A percentile compares a stretch with the other conserved stretches of the same genome.
phyloP scores from a whole-genome alignment of 2,797 vertebrate genomes.

The Ambastaia sidthimunki region DNA sequence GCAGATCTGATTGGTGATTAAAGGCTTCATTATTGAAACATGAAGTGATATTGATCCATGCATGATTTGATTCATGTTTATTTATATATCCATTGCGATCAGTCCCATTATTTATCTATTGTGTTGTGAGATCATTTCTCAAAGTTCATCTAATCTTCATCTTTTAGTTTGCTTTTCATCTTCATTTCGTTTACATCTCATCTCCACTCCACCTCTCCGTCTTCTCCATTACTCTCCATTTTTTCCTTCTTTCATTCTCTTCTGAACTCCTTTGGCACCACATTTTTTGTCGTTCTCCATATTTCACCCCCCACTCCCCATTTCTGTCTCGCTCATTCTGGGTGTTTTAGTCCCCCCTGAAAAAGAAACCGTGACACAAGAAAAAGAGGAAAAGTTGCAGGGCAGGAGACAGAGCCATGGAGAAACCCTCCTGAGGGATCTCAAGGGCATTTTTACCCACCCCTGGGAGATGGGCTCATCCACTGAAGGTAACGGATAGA shows the following conservation, averaged over 20 bases:
- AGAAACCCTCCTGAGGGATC: slow-evolving; percentile 80
- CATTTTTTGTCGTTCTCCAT: not conserved
- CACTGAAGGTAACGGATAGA: slow-evolving; percentile 76
- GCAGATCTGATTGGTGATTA: not conserved
- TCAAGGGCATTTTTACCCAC: slow-evolving; percentile 82
- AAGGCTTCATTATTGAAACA: slow-evolving; percentile 29
- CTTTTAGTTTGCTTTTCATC: slow-evolving; percentile 19
- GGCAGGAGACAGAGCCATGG: slow-evolving; percentile 76
- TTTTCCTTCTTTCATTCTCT: not conserved
- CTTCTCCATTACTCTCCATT: not conserved
- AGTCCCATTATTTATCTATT: slow-evolving; percentile 3
- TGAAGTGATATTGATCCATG: not conserved
- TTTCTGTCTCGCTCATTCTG: slow-evolving; percentile 37
- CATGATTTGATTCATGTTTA: slow-evolving; percentile 2
- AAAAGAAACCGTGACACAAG: slow-evolving; percentile 61
- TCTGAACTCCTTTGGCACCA: not conserved
- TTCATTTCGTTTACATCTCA: slow-evolving; percentile 34
- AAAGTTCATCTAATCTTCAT: slow-evolving; percentile 22
- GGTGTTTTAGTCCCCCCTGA: slow-evolving; percentile 71
- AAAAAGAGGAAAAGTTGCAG: slow-evolving; percentile 70
- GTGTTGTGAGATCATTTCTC: slow-evolving; percentile 6
- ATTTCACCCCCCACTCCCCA: not conserved
- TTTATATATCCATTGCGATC: slow-evolving; percentile 3
- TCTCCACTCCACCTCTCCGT: slow-evolving; percentile 17
- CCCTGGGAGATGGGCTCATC: slow-evolving; percentile 79